Conservation (phyloP, 2,888 invertebrate species). For the Unio pictorum region DNA sequence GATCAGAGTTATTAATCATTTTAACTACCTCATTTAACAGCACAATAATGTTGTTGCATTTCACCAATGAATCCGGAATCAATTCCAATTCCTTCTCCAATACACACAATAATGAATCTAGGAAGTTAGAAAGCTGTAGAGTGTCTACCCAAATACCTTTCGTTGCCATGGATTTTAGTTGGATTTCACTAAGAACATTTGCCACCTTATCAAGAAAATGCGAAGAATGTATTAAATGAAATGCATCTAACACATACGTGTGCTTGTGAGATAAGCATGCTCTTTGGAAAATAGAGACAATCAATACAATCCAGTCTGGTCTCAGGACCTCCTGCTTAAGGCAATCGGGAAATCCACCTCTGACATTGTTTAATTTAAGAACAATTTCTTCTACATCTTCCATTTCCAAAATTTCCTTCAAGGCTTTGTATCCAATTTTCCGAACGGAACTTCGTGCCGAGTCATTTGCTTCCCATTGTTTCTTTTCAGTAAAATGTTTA, state of each 20-base stretch:
- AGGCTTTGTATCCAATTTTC: not conserved
- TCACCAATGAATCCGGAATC: constrained; percentile 12
- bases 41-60: constrained; percentile 9
- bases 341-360: constrained; percentile 28
- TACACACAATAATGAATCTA: constrained; percentile 3
- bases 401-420: constrained; percentile 3
- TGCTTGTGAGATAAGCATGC: constrained; percentile 15
- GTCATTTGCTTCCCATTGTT: no score
- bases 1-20: not conserved
- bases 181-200: constrained; percentile 18
- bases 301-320: constrained; percentile 15
- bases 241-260: constrained; percentile 12
- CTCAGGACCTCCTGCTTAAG: constrained; percentile 10
- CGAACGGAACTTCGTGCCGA: no score
- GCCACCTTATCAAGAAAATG: constrained; percentile 11
- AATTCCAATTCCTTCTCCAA: constrained; percentile 10
- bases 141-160: constrained; percentile 1
- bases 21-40: constrained; percentile 4
- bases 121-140: not conserved
- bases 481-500: no score
- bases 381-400: constrained; percentile 14
- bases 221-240: constrained; percentile 18
- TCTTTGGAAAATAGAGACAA: constrained; percentile 18
- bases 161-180: constrained; percentile 3
- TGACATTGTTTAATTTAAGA: constrained; percentile 20